Base-by-base conservation (phyloP, 2,888 invertebrate species). In the Cyaniris semiargus region DNA sequence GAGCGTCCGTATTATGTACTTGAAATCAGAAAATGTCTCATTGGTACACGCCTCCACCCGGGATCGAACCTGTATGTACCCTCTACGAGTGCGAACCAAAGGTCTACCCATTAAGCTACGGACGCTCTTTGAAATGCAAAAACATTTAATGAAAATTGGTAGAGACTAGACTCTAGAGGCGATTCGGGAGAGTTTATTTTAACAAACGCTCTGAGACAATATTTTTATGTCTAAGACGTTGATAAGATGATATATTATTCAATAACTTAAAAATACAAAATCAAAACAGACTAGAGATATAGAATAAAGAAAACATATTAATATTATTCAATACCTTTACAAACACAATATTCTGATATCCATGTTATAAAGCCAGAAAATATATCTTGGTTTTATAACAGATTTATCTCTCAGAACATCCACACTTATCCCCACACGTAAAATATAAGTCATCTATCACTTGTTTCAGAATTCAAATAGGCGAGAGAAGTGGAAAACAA, bases 391-490 rank as follows among this genome's bases (percentile, higher is more conserved):
- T 60, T 60, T 27, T 60, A 60, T 60, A 60, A 8, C 7, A 58
- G 23, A 60, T 60, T 60, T 60, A 60, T 27, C 23, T 60, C 10
- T 60, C 60, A 60, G 60, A 60, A 3, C 23, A n/a, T n/a, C n/a
- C n/a, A n/a, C n/a, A 27, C 60, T 23, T 60, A 60, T 60, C 13
- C 60, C 13, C 13, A 60, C 23, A 60, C 23, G 58, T 58, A 27
- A 27, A 60, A 60, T 60, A 27, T 60, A 60, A 60, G 60, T 60
- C 23, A 60, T 60, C 60, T 60, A 60, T 27, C 23, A 60, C 60
- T 23, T 27, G 60, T 60, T 27, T 60, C 13, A 3, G 60, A 60
- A 27, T 60, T 60, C 23, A 27, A 58, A 58, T n/a, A 21, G 58
- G 58, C 58, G 58, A 58, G 21, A 21, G 58, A 56, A n/a, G n/a